Base-by-base conservation (phyloP, 1,140 invertebrate genomes). In the Macrobrachium nipponense region DNA sequence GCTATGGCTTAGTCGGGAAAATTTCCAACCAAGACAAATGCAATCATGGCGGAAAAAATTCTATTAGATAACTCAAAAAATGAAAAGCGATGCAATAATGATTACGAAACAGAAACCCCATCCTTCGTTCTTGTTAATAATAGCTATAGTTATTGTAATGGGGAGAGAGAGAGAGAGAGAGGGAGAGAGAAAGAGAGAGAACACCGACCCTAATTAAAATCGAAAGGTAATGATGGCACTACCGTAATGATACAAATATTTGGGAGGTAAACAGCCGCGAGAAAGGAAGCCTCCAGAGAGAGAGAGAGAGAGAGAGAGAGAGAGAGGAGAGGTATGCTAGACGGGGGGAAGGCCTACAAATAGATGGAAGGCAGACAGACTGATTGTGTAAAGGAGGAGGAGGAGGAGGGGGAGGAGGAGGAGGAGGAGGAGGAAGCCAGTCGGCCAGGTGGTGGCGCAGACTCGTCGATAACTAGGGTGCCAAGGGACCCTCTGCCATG, bases 231-330 rank as follows among this genome's bases (percentile, higher is more conserved):
- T 8, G 12, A 8, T 7, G 12, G 51, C 51, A 51, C 12, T 3
- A 8, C 12, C 12, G 51, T 51, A 8, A 51, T 51, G 51, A 6
- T 51, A 5, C 70, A 72, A 15, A 23, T 2, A 76, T 23, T 20
- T 18, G 20, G 44, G 4, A 72, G 20, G 20, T 6, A 72, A 44
- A 72, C 11, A 72, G 70, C 27, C 51, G 5, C 27, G 70, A 72
- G 70, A 72, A 36, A 44, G 66, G 36, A 70, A 36, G 44, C 20
- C 20, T 20, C 5, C 5, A 70, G 66, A 70, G 66, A 70, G 66
- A 70, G 66, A 70, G 66, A 70, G 66, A 70, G 66, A 70, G 66
- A 27, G 70, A 72, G 70, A 72, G 70, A 72, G 70, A 72, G 70
- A 72, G 70, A 72, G 70, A 72, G 70, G 70, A 36, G 20, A 5